These are phyloP conservation scores for Phyllostomus hastatus DNA, from an alignment of 2,113 vertebrate genomes.

Conservation along the genomic window DNA sequence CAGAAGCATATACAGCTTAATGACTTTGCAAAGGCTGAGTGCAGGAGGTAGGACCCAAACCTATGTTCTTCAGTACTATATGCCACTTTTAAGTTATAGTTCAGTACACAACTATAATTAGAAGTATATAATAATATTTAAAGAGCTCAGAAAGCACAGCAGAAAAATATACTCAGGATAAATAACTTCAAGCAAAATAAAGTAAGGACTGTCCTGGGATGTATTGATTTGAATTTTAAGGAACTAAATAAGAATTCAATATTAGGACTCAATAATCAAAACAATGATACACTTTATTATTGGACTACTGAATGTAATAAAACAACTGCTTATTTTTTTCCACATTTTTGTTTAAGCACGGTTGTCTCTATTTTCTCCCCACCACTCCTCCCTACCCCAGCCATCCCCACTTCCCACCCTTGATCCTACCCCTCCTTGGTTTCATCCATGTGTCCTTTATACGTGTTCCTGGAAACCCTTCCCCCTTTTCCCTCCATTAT, in stretches of 20 bases:
- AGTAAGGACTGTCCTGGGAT: background rate
- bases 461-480: too few relatives aligned
- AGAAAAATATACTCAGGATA: background rate
- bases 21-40: background rate
- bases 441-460: too few relatives aligned
- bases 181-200: conserved; percentile 16
- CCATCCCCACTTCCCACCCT: too few relatives aligned
- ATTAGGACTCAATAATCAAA: background rate
- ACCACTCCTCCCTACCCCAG: too few relatives aligned
- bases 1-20: background rate
- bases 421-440: too few relatives aligned
- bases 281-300: background rate
- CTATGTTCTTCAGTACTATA: background rate
- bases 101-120: background rate
- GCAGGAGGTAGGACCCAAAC: background rate
- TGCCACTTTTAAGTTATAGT: background rate
- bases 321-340: background rate
- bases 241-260: background rate
- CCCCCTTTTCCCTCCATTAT: too few relatives aligned
- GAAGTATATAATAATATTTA: background rate
- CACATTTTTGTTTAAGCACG: too few relatives aligned
- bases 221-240: conserved; percentile 15
- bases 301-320: background rate
- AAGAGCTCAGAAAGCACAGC: background rate
- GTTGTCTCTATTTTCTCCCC: too few relatives aligned